A percentile compares a stretch with the other conserved stretches of the same genome.
Evolutionary conservation across 2,888 invertebrate genomes (phyloP).

Genomic region (Erebia aethiops): DNA sequence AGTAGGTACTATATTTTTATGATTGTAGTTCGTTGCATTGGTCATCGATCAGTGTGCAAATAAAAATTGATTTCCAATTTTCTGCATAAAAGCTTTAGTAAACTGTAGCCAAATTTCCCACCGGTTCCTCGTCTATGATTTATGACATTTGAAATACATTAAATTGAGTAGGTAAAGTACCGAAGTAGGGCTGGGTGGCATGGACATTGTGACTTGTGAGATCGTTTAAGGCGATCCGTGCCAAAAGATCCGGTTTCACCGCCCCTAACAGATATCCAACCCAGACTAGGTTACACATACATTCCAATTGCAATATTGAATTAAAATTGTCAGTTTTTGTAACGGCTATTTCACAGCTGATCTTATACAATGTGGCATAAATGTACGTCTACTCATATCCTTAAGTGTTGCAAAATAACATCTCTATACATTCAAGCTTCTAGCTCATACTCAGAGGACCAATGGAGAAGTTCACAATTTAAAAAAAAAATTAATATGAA

Average conservation of each 20-base stretch:
- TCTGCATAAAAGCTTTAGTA: background rate
- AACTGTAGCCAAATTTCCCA: background rate
- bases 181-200: constrained; percentile 49
- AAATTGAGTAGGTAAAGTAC: constrained; percentile 51
- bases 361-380: constrained; percentile 22
- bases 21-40: background rate
- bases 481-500: no score
- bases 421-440: background rate
- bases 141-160: constrained; percentile 53
- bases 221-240: constrained; percentile 70
- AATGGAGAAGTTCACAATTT: no score
- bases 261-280: constrained; percentile 59
- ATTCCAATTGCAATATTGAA: constrained; percentile 39
- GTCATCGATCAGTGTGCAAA: background rate
- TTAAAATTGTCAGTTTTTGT: constrained; percentile 33
- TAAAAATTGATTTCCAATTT: background rate
- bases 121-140: constrained; percentile 38
- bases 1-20: background rate
- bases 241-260: constrained; percentile 70
- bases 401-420: background rate
- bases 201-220: constrained; percentile 59
- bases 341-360: constrained; percentile 33
- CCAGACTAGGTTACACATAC: constrained; percentile 31
- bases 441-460: background rate
- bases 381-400: constrained; percentile 4